A percentile compares a stretch with the other conserved stretches of the same genome.
Conservation (phyloP, 2,113 vertebrate genomes). For the Polypterus bichir region DNA sequence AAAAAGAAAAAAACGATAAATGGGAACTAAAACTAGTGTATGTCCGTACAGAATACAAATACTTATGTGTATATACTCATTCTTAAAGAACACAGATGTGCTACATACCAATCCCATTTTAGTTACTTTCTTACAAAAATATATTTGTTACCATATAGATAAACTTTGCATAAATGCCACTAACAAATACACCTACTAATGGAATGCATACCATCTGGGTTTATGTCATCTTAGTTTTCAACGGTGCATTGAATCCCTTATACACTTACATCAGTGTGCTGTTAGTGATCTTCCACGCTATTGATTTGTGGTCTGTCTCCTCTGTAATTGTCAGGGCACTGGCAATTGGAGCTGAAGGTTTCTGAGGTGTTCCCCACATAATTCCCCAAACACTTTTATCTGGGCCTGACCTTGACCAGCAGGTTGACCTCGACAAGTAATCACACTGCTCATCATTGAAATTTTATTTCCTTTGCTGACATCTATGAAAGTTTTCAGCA, state of each 20-base stretch:
- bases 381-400: constrained; percentile 28
- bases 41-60: too few species aligned
- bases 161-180: constrained; percentile 15
- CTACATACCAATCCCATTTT: too few species aligned
- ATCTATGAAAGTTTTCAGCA: not conserved
- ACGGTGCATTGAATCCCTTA: constrained; percentile 47
- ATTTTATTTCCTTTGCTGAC: constrained; percentile 8
- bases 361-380: constrained; percentile 45
- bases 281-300: constrained; percentile 40
- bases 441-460: not conserved
- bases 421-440: constrained; percentile 32
- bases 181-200: constrained; percentile 54
- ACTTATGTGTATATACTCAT: too few species aligned
- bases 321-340: constrained; percentile 39
- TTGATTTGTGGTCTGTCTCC: constrained; percentile 62
- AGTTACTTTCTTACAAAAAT: constrained; percentile 4
- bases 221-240: constrained; percentile 49
- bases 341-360: constrained; percentile 52
- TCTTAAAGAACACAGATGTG: too few species aligned
- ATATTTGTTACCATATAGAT: constrained; percentile 19
- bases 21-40: too few species aligned
- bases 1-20: too few species aligned
- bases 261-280: constrained; percentile 27
- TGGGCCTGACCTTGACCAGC: constrained; percentile 49
- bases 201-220: constrained; percentile 60